Evolutionary conservation across 2,888 invertebrate genomes (phyloP), one percentile per base, ranked within the genome.

Genomic region (Melitaea athalia): DNA sequence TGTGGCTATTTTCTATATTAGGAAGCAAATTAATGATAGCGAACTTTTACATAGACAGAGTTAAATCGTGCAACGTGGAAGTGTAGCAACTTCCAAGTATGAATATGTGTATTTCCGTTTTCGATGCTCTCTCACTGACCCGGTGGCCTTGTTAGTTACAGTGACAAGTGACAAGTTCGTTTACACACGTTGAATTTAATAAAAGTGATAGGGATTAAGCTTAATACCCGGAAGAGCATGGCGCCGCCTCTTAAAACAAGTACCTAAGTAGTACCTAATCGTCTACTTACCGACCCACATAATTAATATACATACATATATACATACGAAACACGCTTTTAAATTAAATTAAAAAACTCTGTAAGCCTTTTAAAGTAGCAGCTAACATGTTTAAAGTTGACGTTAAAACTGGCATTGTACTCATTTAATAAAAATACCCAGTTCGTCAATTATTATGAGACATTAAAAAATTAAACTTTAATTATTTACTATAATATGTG

Each of bases 121-220:
- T 71, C 69, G 72, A 64, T 71, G 70, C 59, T 72, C 70, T 71
- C 72, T 71, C 68, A 68, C 65, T 75, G 75, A 73, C 77, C 77
- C 71, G 76, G 68, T 77, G 74, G 69, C 79, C 79, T 78, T 78
- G 73, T 72, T 75, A 71, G 52, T 75, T 73, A 76, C 74, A 75
- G 71, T 69, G 68, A 72, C 64, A 38, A 55, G 50, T 70, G 67
- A 68, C 70, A 68, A 47, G 53, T 66, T 62, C 52, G 62, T 60
- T 68, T 63, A 68, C 43, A 60, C 65, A 49, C 50, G 49, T 64
- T 63, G 64, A 62, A 68, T 68, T 53, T 33, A 61, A 64, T 64
- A 61, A 50, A 60, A 53, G 59, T n/a, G 12, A 59, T 62, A 50
- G 17, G 14, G 55, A 59, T 43, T 49, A 42, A 69, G 52, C n/a